These are phyloP conservation scores for Phalacrocorax aristotelis DNA, from an alignment of 2,113 vertebrate species.

Conservation along the genomic window DNA sequence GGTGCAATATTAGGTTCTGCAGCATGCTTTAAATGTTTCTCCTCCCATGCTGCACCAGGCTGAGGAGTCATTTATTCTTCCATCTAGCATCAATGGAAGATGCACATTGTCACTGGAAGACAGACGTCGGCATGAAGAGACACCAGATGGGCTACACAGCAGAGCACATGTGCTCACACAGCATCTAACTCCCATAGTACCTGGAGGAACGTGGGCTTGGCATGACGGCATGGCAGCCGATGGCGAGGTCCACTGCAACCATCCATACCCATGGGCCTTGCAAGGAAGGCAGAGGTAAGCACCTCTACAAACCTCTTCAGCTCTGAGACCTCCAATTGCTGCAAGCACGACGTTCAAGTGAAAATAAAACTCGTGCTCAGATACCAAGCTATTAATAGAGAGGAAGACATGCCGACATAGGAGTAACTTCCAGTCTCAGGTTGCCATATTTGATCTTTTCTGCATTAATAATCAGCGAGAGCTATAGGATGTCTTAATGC, in stretches of 20 bases:
- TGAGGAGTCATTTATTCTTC: background rate
- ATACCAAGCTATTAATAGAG: background rate
- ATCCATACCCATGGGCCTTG: background rate
- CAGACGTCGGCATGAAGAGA: background rate
- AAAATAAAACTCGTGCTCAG: background rate
- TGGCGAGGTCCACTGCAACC: rapidly evolving
- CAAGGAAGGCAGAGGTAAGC: background rate
- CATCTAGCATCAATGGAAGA: background rate
- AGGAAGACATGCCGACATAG: background rate
- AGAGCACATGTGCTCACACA: rapidly evolving
- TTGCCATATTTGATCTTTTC: background rate
- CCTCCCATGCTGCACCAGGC: background rate
- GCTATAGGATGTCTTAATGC: background rate
- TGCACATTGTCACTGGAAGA: background rate
- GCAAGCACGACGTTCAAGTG: background rate
- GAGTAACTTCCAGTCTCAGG: background rate
- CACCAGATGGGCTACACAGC: background rate
- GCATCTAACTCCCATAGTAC: rapidly evolving
- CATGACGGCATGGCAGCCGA: rapidly evolving
- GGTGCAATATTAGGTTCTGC: background rate
- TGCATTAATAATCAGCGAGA: background rate
- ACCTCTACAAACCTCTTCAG: background rate
- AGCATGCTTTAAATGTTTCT: background rate
- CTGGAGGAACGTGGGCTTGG: rapidly evolving
- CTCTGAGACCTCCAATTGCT: background rate